These are phyloP conservation scores for Macrophya alboannulata DNA, from an alignment of 2,888 invertebrate species.

Conservation along the genomic window DNA sequence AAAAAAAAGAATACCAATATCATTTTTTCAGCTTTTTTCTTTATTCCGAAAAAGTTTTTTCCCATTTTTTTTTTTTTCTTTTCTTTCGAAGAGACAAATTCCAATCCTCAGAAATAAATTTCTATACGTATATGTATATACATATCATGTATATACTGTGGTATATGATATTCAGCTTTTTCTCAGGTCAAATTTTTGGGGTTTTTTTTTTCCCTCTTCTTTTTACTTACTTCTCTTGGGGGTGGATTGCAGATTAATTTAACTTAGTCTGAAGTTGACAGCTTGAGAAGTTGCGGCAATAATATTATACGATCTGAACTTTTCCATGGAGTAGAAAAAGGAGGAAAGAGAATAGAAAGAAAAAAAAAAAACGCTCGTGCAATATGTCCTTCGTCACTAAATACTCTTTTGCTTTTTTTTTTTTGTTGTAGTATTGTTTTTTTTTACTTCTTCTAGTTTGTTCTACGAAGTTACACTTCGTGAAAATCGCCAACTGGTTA, in stretches of 20 bases:
- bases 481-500: slow-evolving; percentile 29
- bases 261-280: slow-evolving; percentile 33
- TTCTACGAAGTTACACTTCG: slow-evolving; percentile 9
- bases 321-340: slow-evolving; percentile 9
- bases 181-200: neutral
- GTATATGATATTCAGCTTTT: slow-evolving; percentile 1
- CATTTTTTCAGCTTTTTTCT: neutral
- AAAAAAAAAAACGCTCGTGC: neutral
- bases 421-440: neutral
- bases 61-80: neutral
- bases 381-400: slow-evolving; percentile 1
- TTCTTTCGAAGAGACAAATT: neutral
- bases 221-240: slow-evolving; percentile 11
- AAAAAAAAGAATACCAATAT: neutral
- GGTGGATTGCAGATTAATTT: slow-evolving; percentile 24
- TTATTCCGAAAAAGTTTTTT: neutral
- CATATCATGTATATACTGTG: neutral
- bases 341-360: too few relatives aligned
- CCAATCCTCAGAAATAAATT: neutral
- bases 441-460: neutral
- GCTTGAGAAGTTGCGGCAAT: slow-evolving; percentile 28
- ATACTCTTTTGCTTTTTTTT: slow-evolving; percentile 7
- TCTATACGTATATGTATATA: neutral
- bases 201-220: neutral
- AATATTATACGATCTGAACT: slow-evolving; percentile 38